phyloP scores from a whole-genome alignment of 1,140 invertebrate species.

The Odontomachus brunneus region DNA sequence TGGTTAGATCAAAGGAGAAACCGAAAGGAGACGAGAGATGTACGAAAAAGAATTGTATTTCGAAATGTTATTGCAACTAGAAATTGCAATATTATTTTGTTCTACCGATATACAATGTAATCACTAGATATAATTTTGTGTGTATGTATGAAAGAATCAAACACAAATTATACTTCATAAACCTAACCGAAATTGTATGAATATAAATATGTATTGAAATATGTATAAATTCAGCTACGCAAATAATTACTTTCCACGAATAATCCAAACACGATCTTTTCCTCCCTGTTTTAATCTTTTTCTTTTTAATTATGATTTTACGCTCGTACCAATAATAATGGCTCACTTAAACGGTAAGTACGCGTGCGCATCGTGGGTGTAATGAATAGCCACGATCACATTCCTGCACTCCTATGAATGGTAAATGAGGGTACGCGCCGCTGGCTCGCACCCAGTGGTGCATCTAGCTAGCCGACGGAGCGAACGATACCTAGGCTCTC shows the following conservation, averaged over 20 bases:
- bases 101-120: not conserved
- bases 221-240: not conserved
- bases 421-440: constrained; percentile 76
- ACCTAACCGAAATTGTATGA: not conserved
- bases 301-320: too few relatives aligned
- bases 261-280: not conserved
- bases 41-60: constrained; percentile 11
- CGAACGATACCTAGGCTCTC: constrained; percentile 63
- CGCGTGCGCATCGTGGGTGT: constrained; percentile 70
- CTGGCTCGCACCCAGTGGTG: constrained; percentile 66
- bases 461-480: constrained; percentile 63
- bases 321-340: not conserved
- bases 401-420: constrained; percentile 79
- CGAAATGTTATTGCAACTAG: not conserved
- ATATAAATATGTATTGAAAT: not conserved
- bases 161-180: not conserved
- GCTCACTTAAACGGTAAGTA: constrained; percentile 38
- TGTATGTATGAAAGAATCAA: not conserved
- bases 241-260: constrained; percentile 3
- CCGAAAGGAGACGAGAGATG: not conserved
- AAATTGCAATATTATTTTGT: not conserved
- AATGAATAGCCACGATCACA: constrained; percentile 66
- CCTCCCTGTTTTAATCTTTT: too few relatives aligned
- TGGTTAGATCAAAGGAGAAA: constrained; percentile 20
- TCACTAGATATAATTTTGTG: not conserved